Evolutionary conservation across 2,113 vertebrate species (phyloP).

Genomic region (Rhadina sibilatrix): DNA sequence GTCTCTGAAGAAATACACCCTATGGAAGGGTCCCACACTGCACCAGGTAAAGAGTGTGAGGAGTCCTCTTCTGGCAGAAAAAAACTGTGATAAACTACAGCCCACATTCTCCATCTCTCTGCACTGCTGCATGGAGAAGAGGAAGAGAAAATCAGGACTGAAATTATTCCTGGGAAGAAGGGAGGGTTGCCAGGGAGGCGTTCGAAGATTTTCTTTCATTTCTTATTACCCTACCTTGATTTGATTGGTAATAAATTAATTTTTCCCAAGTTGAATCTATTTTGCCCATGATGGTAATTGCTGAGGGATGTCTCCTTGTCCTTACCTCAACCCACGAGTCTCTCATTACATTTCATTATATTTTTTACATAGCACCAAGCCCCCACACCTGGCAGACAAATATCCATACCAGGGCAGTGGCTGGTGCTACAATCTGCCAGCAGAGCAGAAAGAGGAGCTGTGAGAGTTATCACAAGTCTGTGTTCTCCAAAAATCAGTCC

Average conservation of each 20-base stretch:
- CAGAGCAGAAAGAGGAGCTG: not conserved
- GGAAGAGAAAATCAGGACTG: not conserved
- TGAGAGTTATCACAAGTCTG: not conserved
- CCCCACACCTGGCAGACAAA: not conserved
- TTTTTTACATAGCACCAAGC: not conserved
- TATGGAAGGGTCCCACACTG: not conserved
- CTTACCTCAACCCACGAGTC: fast-evolving
- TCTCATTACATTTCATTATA: not conserved
- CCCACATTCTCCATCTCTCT: not conserved
- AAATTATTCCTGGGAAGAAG: not conserved
- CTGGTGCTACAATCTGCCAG: fast-evolving
- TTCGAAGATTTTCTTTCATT: not conserved
- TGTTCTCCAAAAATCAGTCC: not conserved
- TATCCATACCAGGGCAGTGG: fast-evolving
- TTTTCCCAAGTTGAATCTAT: not conserved
- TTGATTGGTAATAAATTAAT: not conserved
- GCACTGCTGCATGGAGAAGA: not conserved
- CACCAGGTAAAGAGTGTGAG: not conserved
- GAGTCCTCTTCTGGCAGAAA: not conserved
- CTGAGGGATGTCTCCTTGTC: not conserved
- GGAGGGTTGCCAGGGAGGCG: fast-evolving
- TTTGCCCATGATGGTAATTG: not conserved
- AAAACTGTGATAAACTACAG: too few relatives aligned
- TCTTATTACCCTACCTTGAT: not conserved
- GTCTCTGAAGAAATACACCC: not conserved